Evolutionary conservation across 2,888 invertebrate genomes (phyloP).

Genomic region (Aleiodes alternator): DNA sequence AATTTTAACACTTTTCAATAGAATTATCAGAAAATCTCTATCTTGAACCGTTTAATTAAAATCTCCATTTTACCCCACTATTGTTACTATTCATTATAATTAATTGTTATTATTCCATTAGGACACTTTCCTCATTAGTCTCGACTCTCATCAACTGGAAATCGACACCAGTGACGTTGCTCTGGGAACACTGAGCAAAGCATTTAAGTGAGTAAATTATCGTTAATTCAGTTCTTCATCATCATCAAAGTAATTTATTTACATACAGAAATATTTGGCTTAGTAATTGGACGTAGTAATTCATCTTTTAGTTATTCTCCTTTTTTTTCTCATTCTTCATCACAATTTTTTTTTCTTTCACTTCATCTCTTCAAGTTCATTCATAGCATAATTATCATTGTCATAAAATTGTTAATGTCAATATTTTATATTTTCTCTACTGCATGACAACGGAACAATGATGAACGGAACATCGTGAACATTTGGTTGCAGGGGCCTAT

Average conservation of each 20-base stretch:
- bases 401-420: constrained; percentile 41
- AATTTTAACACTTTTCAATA: too few species aligned
- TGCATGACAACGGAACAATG: constrained; percentile 73
- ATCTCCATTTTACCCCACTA: too few species aligned
- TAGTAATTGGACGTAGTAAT: too few species aligned
- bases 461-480: constrained; percentile 68
- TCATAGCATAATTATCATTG: background rate
- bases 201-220: constrained; percentile 82
- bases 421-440: constrained; percentile 55
- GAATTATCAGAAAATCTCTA: too few species aligned
- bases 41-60: too few species aligned
- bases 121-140: constrained; percentile 87
- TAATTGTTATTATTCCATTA: constrained; percentile 73
- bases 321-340: background rate
- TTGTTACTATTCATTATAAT: background rate
- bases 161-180: constrained; percentile 92
- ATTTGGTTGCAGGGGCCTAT: constrained; percentile 75
- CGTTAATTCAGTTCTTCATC: constrained; percentile 39
- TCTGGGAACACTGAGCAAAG: constrained; percentile 92
- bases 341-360: constrained; percentile 1
- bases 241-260: constrained; percentile 48
- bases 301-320: too few species aligned
- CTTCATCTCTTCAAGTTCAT: background rate
- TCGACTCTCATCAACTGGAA: constrained; percentile 89
- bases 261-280: constrained; percentile 4